Evolutionary conservation across 2,888 invertebrate genomes (phyloP).

Genomic region (Papilio gigon): DNA sequence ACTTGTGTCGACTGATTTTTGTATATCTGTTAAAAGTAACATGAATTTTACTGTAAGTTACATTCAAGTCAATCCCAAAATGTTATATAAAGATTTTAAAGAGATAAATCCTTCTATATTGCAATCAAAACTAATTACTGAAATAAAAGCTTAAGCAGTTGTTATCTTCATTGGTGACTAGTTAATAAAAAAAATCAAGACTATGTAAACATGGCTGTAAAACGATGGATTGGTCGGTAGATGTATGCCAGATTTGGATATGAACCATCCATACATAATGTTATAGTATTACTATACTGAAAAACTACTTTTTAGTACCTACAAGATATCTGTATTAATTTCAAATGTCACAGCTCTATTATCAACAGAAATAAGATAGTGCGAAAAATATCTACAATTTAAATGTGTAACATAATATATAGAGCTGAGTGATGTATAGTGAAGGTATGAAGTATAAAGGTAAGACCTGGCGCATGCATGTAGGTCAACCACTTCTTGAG

Average conservation of each 20-base stretch:
- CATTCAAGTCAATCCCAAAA: no score
- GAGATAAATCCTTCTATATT: no score
- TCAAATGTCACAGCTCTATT: background rate
- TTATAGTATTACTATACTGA: background rate
- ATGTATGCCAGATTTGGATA: background rate
- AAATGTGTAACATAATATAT: constrained; percentile 30
- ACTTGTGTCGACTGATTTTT: constrained; percentile 71
- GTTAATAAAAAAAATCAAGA: no score
- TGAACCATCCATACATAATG: background rate
- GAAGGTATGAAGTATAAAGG: constrained; percentile 68
- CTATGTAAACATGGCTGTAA: no score
- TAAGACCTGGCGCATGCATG: constrained; percentile 81
- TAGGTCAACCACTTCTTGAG: constrained; percentile 81
- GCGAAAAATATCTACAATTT: constrained; percentile 18
- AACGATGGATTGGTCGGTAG: no score
- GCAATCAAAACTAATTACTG: no score
- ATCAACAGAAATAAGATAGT: background rate
- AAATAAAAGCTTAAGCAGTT: no score
- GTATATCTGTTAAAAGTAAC: constrained; percentile 56
- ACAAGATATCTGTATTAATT: background rate
- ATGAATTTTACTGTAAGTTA: no score
- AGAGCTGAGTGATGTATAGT: constrained; percentile 36
- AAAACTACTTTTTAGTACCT: constrained; percentile 5
- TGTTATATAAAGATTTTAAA: no score
- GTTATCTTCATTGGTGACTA: no score